Evolutionary conservation across 2,797 vertebrate species (phyloP), one percentile per base, ranked within the genome.

Genomic region (Oreochromis mossambicus): DNA sequence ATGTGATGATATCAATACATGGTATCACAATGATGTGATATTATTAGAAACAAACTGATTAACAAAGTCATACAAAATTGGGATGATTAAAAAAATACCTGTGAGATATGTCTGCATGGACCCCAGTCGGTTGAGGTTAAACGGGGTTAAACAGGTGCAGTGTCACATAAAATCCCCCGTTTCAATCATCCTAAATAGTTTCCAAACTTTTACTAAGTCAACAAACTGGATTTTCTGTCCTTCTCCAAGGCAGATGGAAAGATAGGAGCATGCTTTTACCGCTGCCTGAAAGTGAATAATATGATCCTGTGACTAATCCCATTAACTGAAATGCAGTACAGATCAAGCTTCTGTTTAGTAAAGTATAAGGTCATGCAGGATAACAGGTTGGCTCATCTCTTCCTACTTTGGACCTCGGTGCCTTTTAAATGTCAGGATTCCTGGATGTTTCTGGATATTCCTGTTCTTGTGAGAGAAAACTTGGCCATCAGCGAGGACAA

Each of bases 401-500:
- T 84, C 77, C 75, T 81, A 13, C 32, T 76, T 84, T 54, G 75
- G 81, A 43, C 29, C 24, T 66, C 19, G 70, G 51, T 41, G 58
- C 7, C 82, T 87, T 87, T 86, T 84, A 73, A 78, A 89, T 80
- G 14, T 68, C 50, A 14, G 66, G 21, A 13, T 84, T 88, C 86
- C 66, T 88, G 86, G 88, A 80, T 3, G 32, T 84, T 83, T 86
- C 58, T 63, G 58, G 78, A 81, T 89, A 56, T 51, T 82, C 82
- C 79, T 80, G 63, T 91, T 90, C 63, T 87, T 88, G 56, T 68
- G 78, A 90, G 56, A 81, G 85, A 87, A 78, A 26, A 24, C 76
- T 82, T 86, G 84, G 88, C 80, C 63, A 54, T 68, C 19, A 5
- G 21, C 15, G 50, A 82, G 83, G 61, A 84, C 78, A 83, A 52